Percentiles rank a stretch among this genome's conserved stretches.
Evolutionary conservation across 2,888 invertebrate genomes (phyloP).

Genomic region (Phorcus lineatus): DNA sequence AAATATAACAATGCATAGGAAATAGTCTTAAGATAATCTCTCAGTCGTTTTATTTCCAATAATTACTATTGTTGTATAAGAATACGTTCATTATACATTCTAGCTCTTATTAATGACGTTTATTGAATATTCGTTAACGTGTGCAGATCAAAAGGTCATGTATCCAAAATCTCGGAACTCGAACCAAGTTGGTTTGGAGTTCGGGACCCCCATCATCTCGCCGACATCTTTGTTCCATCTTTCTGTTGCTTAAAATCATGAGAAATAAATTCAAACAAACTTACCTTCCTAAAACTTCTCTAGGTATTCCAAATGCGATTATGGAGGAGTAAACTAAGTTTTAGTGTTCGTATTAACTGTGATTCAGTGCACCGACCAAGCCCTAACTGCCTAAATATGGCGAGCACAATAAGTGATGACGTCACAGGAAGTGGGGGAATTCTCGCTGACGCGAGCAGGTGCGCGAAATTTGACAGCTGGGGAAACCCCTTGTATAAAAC

Average conservation of each 20-base stretch:
- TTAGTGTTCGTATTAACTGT: background rate
- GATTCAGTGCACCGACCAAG: slow-evolving; percentile 7
- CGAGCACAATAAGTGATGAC: slow-evolving; percentile 40
- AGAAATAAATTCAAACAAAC: background rate
- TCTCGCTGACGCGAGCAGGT: background rate
- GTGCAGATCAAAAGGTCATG: background rate
- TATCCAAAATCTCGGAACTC: background rate
- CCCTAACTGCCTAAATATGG: slow-evolving; percentile 40
- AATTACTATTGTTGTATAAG: too few species aligned
- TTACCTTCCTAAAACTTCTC: background rate
- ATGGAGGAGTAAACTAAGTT: background rate
- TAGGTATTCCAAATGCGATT: background rate
- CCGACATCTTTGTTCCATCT: background rate
- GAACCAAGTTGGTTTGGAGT: background rate
- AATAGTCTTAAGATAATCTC: too few species aligned
- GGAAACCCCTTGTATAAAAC: background rate
- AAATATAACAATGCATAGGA: too few species aligned
- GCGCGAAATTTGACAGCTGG: slow-evolving; percentile 5
- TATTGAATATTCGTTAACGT: background rate
- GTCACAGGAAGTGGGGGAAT: slow-evolving; percentile 41
- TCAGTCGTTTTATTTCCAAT: too few species aligned
- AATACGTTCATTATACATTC: too few species aligned
- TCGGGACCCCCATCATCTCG: background rate
- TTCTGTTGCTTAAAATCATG: background rate
- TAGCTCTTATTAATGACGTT: too few species aligned